Evolutionary conservation across 2,113 vertebrate species (phyloP).

Genomic region (Sorex araneus): DNA sequence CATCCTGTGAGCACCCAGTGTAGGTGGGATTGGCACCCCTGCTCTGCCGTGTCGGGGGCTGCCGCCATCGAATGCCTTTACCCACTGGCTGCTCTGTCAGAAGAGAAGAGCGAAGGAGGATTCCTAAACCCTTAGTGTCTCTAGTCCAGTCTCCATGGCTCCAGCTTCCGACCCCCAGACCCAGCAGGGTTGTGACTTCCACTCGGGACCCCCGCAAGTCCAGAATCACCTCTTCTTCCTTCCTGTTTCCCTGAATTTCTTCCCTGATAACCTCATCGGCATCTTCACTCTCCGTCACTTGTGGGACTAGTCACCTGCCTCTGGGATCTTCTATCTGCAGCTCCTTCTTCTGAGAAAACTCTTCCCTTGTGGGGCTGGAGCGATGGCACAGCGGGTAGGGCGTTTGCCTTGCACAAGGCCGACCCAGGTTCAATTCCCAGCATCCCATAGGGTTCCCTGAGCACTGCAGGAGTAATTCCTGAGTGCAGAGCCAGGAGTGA

Average conservation of each 20-base stretch:
- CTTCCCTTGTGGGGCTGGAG: no score
- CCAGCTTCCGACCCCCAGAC: background rate
- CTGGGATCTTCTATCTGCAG: background rate
- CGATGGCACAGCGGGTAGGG: no score
- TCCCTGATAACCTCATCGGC: background rate
- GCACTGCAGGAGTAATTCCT: no score
- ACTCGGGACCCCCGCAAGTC: background rate
- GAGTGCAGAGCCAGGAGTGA: no score
- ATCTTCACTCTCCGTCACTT: background rate
- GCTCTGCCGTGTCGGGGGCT: background rate
- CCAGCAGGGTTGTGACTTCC: background rate
- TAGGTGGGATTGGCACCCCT: background rate
- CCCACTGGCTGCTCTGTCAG: background rate
- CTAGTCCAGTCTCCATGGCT: background rate
- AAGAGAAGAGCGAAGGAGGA: background rate
- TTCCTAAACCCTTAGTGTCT: background rate
- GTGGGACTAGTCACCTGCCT: background rate
- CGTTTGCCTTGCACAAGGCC: no score
- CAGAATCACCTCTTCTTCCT: background rate
- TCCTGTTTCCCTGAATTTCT: background rate
- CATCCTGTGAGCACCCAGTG: background rate
- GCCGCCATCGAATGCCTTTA: no score
- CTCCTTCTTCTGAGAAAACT: background rate
- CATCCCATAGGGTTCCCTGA: no score
- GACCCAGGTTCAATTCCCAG: no score